phyloP scores from a whole-genome alignment of 2,113 vertebrate species.

The Clarias batrachus region DNA sequence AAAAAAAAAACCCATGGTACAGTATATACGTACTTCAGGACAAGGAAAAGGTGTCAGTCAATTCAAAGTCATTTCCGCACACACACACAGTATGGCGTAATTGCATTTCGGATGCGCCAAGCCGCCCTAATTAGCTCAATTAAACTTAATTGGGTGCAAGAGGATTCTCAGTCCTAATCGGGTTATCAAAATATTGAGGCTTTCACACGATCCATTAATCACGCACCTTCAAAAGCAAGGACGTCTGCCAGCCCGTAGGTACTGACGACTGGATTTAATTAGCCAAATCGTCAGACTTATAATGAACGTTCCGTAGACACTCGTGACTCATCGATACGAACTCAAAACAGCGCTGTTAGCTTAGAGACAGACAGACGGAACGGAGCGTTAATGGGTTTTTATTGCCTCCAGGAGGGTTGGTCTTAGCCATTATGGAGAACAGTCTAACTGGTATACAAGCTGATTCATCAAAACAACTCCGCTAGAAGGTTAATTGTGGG shows the following conservation, averaged over 20 bases:
- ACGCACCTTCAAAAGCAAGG: constrained; percentile 10
- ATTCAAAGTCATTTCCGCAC: constrained; percentile 26
- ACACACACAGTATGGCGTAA: constrained; percentile 1
- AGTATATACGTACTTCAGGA: background rate
- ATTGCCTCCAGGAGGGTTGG: constrained; percentile 10
- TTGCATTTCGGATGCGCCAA: constrained; percentile 52
- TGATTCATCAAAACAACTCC: constrained; percentile 9
- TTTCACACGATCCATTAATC: constrained; percentile 38
- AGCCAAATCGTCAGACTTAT: background rate
- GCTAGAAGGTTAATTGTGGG: background rate
- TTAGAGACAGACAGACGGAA: constrained; percentile 28
- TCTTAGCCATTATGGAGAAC: constrained; percentile 1
- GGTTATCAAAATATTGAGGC: constrained; percentile 64
- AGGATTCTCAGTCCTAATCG: constrained; percentile 58
- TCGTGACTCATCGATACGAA: constrained; percentile 26
- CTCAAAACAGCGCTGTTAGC: constrained; percentile 1
- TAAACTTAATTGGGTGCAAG: constrained; percentile 62
- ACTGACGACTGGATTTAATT: constrained; percentile 16
- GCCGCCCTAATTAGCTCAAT: constrained; percentile 65
- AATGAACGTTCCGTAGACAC: background rate
- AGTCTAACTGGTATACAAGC: background rate
- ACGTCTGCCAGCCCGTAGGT: constrained; percentile 39
- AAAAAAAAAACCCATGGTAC: background rate
- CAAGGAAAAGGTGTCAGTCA: constrained; percentile 10
- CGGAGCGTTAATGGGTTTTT: constrained; percentile 28